Conservation (phyloP, 30 jellyfish, hydroid and myxozoan species). For the Nemopilema nomurai region DNA sequence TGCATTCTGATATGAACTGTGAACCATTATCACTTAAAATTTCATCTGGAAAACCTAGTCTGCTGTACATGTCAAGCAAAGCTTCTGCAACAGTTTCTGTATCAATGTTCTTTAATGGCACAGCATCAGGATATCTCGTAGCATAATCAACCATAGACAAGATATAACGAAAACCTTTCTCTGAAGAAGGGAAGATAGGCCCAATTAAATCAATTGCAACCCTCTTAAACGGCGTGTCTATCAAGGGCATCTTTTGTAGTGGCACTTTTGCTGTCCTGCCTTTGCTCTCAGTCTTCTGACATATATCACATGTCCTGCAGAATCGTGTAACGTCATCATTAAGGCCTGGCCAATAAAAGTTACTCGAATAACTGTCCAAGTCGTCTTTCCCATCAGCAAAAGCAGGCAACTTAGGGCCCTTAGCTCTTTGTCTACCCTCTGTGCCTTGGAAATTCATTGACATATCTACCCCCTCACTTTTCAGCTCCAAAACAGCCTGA, state of each 20-base stretch:
- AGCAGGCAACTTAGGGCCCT: constrained; percentile 58
- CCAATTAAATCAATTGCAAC: constrained; percentile 59
- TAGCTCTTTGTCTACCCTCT: constrained; percentile 36
- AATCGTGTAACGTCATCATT: constrained; percentile 33
- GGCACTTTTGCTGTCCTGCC: constrained; percentile 43
- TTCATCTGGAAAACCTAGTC: constrained; percentile 14
- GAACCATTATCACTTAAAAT: constrained; percentile 37
- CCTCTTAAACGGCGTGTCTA: constrained; percentile 54
- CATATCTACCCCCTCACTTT: constrained; percentile 49
- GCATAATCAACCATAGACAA: constrained; percentile 51
- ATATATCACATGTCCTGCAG: constrained; percentile 38
- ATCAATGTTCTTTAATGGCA: constrained; percentile 53
- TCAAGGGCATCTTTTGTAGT: constrained; percentile 55
- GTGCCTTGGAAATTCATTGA: constrained; percentile 21
- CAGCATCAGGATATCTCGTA: constrained; percentile 60
- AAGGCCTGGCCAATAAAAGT: constrained; percentile 48
- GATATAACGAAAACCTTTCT: constrained; percentile 54
- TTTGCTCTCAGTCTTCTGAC: constrained; percentile 40
- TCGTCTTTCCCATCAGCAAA: constrained; percentile 58
- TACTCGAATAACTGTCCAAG: constrained; percentile 55
- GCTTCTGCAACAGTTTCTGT: constrained; percentile 67
- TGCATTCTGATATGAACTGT: constrained; percentile 56
- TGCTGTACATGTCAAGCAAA: constrained; percentile 42
- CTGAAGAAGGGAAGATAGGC: constrained; percentile 54
- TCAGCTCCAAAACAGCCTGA: constrained; percentile 44